phyloP scores from a whole-genome alignment of 2,888 invertebrate genomes.

The Syrista parreyssii region DNA sequence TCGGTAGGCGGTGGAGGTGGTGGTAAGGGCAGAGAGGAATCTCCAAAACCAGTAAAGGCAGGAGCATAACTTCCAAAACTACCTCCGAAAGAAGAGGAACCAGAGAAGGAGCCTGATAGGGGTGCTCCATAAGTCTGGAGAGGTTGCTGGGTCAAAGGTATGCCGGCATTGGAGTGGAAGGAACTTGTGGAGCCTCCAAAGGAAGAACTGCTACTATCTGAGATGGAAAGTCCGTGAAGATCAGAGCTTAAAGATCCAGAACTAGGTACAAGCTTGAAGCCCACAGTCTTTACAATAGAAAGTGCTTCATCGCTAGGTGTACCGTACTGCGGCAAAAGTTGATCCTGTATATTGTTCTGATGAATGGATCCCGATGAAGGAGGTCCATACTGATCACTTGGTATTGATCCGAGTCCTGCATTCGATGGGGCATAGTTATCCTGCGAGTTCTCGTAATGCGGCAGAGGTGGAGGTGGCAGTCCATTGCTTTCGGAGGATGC shows the following conservation, averaged over 20 bases:
- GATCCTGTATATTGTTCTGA: constrained; percentile 29
- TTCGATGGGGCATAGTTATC: constrained; percentile 33
- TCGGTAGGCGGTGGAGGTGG: constrained; percentile 32
- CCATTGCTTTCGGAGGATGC: constrained; percentile 48
- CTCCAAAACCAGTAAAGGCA: background rate
- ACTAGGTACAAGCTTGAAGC: constrained; percentile 57
- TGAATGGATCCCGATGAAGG: constrained; percentile 8
- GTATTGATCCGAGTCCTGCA: constrained; percentile 31
- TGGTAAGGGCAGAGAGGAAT: constrained; percentile 11
- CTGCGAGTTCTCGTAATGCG: constrained; percentile 57
- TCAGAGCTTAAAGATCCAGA: constrained; percentile 10
- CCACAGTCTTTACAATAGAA: constrained; percentile 66
- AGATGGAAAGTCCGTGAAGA: constrained; percentile 7
- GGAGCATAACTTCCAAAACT: constrained; percentile 3
- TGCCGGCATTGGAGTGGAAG: constrained; percentile 8
- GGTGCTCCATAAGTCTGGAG: background rate
- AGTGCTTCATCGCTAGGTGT: constrained; percentile 31
- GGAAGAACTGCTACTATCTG: constrained; percentile 10
- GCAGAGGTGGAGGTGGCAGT: constrained; percentile 58
- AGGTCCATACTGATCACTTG: constrained; percentile 24
- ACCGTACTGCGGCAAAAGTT: constrained; percentile 29
- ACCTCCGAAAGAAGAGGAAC: constrained; percentile 6
- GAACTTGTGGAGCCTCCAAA: constrained; percentile 6
- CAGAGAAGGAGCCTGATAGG: background rate
- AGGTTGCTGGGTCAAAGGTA: constrained; percentile 1